These are phyloP conservation scores for Rugalucina vietnamica DNA, from an alignment of 2,888 invertebrate species.

Conservation along the genomic window DNA sequence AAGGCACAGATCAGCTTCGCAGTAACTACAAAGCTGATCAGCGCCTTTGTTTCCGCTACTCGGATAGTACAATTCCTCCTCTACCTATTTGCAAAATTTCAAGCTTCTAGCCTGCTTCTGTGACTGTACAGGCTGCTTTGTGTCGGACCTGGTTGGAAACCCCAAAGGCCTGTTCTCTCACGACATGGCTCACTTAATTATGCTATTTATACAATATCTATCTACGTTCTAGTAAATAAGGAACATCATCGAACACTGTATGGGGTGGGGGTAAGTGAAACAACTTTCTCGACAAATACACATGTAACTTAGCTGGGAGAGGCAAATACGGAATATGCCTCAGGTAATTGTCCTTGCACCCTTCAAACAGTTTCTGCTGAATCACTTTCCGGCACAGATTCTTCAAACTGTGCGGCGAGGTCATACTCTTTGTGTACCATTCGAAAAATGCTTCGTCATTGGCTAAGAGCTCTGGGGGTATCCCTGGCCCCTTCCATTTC, in stretches of 20 bases:
- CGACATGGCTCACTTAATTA: too few relatives aligned
- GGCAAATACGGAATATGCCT: conserved; percentile 78
- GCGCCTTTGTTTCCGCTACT: too few relatives aligned
- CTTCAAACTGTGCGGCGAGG: conserved; percentile 80
- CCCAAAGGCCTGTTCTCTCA: too few relatives aligned
- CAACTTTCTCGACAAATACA: conserved; percentile 79
- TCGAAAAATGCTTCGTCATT: conserved; percentile 76
- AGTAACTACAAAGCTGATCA: too few relatives aligned
- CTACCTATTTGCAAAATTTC: too few relatives aligned
- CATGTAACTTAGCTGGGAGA: conserved; percentile 80
- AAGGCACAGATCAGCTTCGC: too few relatives aligned
- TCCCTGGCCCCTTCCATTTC: conserved; percentile 82
- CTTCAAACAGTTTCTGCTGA: conserved; percentile 78
- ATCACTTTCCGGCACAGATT: conserved; percentile 83
- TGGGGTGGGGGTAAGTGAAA: conserved; percentile 76
- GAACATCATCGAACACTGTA: conserved; percentile 53
- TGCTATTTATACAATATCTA: too few relatives aligned
- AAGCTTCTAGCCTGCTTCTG: too few relatives aligned
- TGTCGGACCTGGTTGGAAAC: too few relatives aligned
- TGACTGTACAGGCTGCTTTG: too few relatives aligned
- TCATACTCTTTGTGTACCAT: conserved; percentile 80
- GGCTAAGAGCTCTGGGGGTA: conserved; percentile 77
- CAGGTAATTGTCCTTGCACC: conserved; percentile 72
- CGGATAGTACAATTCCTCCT: too few relatives aligned
- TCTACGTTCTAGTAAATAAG: too few relatives aligned